Evolutionary conservation across 2,113 vertebrate species (phyloP).

Genomic region (Esox niger): DNA sequence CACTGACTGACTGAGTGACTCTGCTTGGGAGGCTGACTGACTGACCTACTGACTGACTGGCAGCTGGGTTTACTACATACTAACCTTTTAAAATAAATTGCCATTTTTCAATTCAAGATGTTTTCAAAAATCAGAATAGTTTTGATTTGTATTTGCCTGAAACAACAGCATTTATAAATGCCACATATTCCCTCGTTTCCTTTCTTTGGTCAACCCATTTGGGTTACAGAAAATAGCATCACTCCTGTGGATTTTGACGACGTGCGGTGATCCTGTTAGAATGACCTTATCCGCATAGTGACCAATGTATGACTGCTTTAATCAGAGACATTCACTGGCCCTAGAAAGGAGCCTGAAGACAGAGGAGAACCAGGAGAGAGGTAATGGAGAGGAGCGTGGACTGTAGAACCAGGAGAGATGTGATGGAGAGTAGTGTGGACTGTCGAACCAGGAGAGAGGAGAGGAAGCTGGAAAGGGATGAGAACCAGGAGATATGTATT

Average conservation of each 20-base stretch:
- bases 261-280: slow-evolving; percentile 47
- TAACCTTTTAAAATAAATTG: no score
- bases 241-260: slow-evolving; percentile 14
- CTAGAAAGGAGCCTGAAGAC: slow-evolving; percentile 18
- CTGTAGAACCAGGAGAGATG: slow-evolving; percentile 17
- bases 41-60: no score
- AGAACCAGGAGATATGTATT: no score
- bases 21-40: slow-evolving; percentile 60
- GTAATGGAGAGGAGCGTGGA: no score
- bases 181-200: no score
- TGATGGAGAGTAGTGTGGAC: no score
- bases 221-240: slow-evolving; percentile 21
- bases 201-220: no score
- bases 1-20: neutral
- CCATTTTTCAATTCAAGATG: neutral
- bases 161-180: no score
- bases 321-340: slow-evolving; percentile 21
- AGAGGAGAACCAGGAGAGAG: slow-evolving; percentile 38
- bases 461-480: no score
- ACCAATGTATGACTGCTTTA: slow-evolving; percentile 34
- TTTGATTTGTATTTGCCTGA: neutral
- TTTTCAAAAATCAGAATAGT: neutral
- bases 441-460: slow-evolving; percentile 18
- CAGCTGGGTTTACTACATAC: no score
- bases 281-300: slow-evolving; percentile 36